These are phyloP conservation scores for Dascyllus trimaculatus DNA, from an alignment of 2,113 vertebrate species.

Conservation along the genomic window DNA sequence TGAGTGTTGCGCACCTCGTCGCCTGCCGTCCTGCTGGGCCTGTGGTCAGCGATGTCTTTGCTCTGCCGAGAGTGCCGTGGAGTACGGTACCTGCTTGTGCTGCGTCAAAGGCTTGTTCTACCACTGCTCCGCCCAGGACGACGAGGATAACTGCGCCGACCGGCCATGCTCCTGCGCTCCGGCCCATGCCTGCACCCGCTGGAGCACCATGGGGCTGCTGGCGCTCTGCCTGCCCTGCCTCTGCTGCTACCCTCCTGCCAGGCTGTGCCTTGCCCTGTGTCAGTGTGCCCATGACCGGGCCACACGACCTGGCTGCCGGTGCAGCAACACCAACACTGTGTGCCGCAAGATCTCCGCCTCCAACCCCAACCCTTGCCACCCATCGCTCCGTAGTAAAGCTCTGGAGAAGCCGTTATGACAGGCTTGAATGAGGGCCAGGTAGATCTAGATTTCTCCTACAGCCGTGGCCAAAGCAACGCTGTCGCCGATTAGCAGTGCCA, in stretches of 20 bases:
- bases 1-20: conserved; percentile 90
- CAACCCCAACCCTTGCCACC: conserved; percentile 82
- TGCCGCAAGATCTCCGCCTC: conserved; percentile 95
- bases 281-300: conserved; percentile 91
- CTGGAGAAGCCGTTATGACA: conserved; percentile 97
- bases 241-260: conserved; percentile 97
- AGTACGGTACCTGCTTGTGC: conserved; percentile 95
- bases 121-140: conserved; percentile 96
- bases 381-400: conserved; percentile 89
- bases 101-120: conserved; percentile 97
- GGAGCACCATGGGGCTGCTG: conserved; percentile 93
- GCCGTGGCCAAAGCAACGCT: conserved; percentile 62
- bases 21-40: conserved; percentile 95
- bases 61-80: conserved; percentile 91
- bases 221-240: conserved; percentile 96
- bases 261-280: conserved; percentile 95
- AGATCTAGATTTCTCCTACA: background rate
- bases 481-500: conserved; percentile 46
- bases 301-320: conserved; percentile 95
- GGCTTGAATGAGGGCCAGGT: conserved; percentile 31
- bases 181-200: conserved; percentile 91
- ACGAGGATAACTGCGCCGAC: conserved; percentile 97
- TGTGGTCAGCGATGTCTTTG: conserved; percentile 96
- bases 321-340: conserved; percentile 96
- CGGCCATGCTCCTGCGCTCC: conserved; percentile 94